A percentile compares a stretch with the other conserved stretches of the same genome.
Evolutionary conservation across 2,797 vertebrate species (phyloP).

Genomic region (Eidolon dupreanum): DNA sequence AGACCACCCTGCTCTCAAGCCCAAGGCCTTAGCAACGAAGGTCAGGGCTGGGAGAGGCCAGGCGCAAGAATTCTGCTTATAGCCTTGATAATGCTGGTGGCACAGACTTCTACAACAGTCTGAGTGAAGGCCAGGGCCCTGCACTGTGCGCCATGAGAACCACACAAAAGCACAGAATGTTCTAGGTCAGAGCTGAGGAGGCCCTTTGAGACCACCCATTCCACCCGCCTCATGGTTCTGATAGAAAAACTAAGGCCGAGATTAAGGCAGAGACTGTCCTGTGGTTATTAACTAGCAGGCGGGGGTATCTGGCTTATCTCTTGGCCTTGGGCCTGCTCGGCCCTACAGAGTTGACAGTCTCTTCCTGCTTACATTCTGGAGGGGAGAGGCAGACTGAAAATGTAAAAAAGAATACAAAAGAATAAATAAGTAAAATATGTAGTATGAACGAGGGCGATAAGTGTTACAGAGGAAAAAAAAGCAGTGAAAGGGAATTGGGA

Average conservation of each 20-base stretch:
- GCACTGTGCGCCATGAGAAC: neutral
- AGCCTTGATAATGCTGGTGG: neutral
- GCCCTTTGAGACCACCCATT: neutral
- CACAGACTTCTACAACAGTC: neutral
- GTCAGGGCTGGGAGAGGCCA: neutral
- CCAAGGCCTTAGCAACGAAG: neutral
- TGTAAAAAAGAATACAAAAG: neutral
- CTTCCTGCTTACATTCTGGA: slow-evolving; percentile 24
- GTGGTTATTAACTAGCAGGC: neutral
- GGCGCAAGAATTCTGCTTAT: neutral
- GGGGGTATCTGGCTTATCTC: neutral
- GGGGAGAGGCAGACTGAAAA: neutral
- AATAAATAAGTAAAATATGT: neutral
- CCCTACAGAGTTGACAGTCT: neutral
- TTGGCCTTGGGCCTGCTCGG: neutral
- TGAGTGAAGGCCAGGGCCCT: neutral
- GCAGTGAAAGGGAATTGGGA: neutral
- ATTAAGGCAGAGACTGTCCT: neutral
- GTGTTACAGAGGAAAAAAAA: neutral
- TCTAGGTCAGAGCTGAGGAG: slow-evolving; percentile 9
- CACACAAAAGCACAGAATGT: slow-evolving; percentile 40
- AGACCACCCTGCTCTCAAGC: neutral
- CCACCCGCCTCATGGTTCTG: neutral
- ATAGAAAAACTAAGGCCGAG: neutral
- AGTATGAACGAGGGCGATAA: neutral